A percentile compares a stretch with the other conserved stretches of the same genome.
Conservation (phyloP, 2,888 invertebrate genomes). For the Orchestes rusci region DNA sequence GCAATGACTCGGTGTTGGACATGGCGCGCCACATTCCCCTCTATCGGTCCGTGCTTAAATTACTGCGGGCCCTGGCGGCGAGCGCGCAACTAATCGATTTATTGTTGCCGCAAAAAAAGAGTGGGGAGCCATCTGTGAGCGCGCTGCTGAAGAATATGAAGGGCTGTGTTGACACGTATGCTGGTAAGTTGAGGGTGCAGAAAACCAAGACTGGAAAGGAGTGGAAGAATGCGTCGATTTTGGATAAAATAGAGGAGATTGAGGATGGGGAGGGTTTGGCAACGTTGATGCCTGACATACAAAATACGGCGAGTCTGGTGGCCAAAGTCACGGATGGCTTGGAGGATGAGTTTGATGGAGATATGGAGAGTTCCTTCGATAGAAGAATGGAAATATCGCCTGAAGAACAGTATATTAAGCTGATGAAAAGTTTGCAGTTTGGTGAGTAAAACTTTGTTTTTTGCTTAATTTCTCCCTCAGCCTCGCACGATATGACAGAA, state of each 20-base stretch:
- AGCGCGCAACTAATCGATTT: slow-evolving; percentile 54
- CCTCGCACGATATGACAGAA: slow-evolving; percentile 86
- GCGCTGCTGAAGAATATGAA: slow-evolving; percentile 80
- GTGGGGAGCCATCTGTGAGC: slow-evolving; percentile 57
- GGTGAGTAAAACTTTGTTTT: slow-evolving; percentile 49
- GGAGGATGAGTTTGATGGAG: slow-evolving; percentile 41
- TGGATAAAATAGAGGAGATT: slow-evolving; percentile 50
- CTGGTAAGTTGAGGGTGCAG: slow-evolving; percentile 56
- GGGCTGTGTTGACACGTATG: slow-evolving; percentile 86
- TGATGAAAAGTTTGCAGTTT: slow-evolving; percentile 86
- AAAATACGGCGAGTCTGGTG: slow-evolving; percentile 55
- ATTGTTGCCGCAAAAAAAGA: slow-evolving; percentile 51
- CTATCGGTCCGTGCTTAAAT: slow-evolving; percentile 76
- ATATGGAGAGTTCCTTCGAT: slow-evolving; percentile 42
- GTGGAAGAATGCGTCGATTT: slow-evolving; percentile 16
- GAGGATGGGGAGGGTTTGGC: slow-evolving; percentile 88
- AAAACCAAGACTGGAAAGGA: no score
- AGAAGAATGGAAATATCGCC: slow-evolving; percentile 50
- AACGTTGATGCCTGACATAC: slow-evolving; percentile 83
- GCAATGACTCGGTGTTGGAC: slow-evolving; percentile 93
- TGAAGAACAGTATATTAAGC: slow-evolving; percentile 73
- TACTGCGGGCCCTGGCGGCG: slow-evolving; percentile 69
- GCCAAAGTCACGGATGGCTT: slow-evolving; percentile 44
- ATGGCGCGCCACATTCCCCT: slow-evolving; percentile 95
- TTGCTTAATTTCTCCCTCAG: slow-evolving; percentile 36